Evolutionary conservation across 2,888 invertebrate genomes (phyloP).

Genomic region (Chouioia cunea): DNA sequence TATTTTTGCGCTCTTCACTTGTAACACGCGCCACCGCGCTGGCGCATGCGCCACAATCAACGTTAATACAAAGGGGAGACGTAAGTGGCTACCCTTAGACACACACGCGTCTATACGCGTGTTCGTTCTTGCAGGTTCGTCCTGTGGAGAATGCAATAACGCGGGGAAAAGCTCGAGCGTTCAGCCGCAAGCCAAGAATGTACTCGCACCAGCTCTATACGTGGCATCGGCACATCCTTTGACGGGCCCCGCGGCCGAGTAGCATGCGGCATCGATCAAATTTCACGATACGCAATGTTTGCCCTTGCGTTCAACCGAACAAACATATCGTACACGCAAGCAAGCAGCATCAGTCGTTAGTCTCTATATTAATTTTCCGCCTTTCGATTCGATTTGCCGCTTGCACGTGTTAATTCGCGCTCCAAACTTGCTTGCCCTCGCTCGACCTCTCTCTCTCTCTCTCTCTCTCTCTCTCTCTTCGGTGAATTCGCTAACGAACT

Average conservation of each 20-base stretch:
- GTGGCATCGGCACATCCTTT: neutral
- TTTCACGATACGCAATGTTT: constrained; percentile 2
- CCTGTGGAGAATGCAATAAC: too few species aligned
- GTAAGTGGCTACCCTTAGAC: constrained; percentile 8
- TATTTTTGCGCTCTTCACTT: neutral
- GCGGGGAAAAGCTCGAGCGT: neutral
- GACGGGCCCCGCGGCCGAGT: too few species aligned
- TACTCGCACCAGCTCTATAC: neutral
- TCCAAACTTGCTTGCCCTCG: too few species aligned
- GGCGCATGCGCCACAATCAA: neutral
- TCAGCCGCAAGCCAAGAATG: constrained; percentile 24
- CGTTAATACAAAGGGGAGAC: constrained; percentile 21
- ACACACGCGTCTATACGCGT: too few species aligned
- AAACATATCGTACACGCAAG: neutral
- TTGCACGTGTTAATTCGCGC: constrained; percentile 3
- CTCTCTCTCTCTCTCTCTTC: too few species aligned
- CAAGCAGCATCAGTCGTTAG: neutral
- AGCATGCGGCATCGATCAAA: constrained; percentile 3
- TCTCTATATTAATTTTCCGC: constrained; percentile 28
- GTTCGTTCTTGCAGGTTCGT: too few species aligned
- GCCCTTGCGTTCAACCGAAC: neutral
- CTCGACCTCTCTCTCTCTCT: too few species aligned
- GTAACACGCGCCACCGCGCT: constrained; percentile 1
- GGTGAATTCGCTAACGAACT: too few species aligned
- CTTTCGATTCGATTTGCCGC: constrained; percentile 27